Conservation (phyloP, 2,113 vertebrate species). For the Corythaeola cristata region DNA sequence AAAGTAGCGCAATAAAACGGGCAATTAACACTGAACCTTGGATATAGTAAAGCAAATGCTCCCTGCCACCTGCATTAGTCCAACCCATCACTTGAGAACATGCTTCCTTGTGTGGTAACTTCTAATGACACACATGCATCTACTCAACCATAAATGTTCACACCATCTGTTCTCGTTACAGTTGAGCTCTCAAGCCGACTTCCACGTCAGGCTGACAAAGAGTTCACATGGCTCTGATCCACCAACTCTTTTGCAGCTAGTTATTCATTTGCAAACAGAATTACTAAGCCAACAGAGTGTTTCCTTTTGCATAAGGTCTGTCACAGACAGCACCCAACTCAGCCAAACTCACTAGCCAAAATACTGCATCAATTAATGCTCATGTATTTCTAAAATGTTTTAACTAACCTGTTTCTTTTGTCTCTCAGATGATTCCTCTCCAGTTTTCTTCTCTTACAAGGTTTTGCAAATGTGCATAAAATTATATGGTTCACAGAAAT, state of each 20-base stretch:
- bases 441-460: background rate
- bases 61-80: slow-evolving; percentile 2
- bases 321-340: background rate
- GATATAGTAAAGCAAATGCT: background rate
- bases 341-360: slow-evolving; percentile 18
- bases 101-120: slow-evolving; percentile 12
- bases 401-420: background rate
- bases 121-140: background rate
- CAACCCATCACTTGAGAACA: background rate
- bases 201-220: slow-evolving; percentile 30
- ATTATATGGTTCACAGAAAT: background rate
- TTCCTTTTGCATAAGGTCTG: background rate
- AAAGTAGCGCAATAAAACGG: slow-evolving; percentile 15
- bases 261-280: slow-evolving; percentile 41
- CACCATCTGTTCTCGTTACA: slow-evolving; percentile 53
- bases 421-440: background rate
- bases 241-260: slow-evolving; percentile 36
- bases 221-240: slow-evolving; percentile 49
- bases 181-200: slow-evolving; percentile 30
- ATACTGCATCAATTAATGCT: background rate
- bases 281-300: slow-evolving; percentile 2
- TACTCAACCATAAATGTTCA: slow-evolving; percentile 31
- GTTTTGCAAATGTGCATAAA: background rate
- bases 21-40: slow-evolving; percentile 30
- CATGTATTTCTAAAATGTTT: background rate